Percentiles rank a stretch among this genome's conserved stretches.
Evolutionary conservation across 2,797 vertebrate genomes (phyloP).

Genomic region (Crenichthys baileyi): DNA sequence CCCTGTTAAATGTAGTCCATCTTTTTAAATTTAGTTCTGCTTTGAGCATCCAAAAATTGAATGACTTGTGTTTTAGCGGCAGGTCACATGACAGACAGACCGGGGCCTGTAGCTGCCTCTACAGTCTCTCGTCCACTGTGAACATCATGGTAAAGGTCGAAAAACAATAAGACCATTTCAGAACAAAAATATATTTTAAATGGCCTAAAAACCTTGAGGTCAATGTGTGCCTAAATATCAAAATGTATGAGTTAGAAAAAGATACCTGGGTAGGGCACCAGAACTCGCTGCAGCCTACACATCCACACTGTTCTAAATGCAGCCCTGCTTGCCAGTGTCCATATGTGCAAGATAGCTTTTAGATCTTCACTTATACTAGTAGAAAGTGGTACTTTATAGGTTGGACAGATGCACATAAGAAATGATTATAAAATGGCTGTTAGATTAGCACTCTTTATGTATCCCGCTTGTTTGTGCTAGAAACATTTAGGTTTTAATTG

Average conservation of each 20-base stretch:
- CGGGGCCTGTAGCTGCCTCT: not conserved
- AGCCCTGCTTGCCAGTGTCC: not conserved
- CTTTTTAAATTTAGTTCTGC: not conserved
- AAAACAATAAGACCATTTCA: too few species aligned
- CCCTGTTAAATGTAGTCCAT: not conserved
- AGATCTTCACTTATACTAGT: not conserved
- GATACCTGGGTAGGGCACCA: not conserved
- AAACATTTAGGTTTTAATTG: constrained; percentile 47
- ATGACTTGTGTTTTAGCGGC: not conserved
- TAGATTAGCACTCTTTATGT: constrained; percentile 50
- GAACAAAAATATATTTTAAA: not conserved
- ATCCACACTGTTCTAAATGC: not conserved
- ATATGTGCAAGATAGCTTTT: not conserved
- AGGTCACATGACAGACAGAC: not conserved
- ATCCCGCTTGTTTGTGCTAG: constrained; percentile 50
- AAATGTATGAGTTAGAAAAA: not conserved
- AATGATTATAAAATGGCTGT: constrained; percentile 55
- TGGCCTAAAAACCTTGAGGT: not conserved
- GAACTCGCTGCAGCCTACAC: too few species aligned
- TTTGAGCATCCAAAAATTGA: not conserved
- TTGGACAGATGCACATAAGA: constrained; percentile 64
- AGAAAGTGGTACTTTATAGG: constrained; percentile 31
- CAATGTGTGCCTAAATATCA: not conserved
- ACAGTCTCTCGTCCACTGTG: not conserved
- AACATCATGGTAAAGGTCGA: not conserved